phyloP scores from a whole-genome alignment of 2,113 vertebrate species.

The Ibidorhyncha struthersii region DNA sequence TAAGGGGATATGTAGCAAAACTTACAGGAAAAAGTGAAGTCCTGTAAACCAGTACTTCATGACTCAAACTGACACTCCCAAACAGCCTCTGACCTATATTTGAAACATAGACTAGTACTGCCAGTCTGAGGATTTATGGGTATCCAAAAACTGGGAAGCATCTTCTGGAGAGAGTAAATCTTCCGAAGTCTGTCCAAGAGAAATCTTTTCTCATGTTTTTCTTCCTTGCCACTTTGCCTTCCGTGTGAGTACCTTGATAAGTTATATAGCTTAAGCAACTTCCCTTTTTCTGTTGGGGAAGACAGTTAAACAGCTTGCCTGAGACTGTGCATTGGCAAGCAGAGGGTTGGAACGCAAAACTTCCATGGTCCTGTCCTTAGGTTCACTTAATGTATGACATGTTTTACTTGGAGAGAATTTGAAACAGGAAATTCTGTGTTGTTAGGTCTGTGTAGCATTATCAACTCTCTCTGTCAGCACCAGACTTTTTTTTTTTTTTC shows the following conservation, averaged over 20 bases:
- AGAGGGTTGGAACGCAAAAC: neutral
- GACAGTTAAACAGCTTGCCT: neutral
- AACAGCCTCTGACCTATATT: conserved; percentile 53
- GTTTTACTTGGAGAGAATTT: neutral
- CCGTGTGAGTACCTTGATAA: neutral
- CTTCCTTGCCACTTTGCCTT: neutral
- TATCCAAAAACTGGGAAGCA: conserved; percentile 39
- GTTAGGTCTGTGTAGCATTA: neutral
- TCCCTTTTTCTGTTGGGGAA: neutral
- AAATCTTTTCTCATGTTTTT: neutral
- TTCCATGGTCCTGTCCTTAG: neutral
- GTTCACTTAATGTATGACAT: neutral
- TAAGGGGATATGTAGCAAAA: neutral
- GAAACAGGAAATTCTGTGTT: neutral
- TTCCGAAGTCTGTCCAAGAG: neutral
- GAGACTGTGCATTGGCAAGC: neutral
- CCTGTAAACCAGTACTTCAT: neutral
- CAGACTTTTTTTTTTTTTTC: neutral
- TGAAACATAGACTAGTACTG: conserved; percentile 45
- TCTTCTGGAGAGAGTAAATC: neutral
- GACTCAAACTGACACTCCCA: conserved; percentile 59
- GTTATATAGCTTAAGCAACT: neutral
- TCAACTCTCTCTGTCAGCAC: neutral
- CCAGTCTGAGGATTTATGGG: conserved; percentile 61
- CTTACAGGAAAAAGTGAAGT: neutral